Evolutionary conservation across 2,888 invertebrate genomes (phyloP).

Genomic region (Arctia plantaginis): DNA sequence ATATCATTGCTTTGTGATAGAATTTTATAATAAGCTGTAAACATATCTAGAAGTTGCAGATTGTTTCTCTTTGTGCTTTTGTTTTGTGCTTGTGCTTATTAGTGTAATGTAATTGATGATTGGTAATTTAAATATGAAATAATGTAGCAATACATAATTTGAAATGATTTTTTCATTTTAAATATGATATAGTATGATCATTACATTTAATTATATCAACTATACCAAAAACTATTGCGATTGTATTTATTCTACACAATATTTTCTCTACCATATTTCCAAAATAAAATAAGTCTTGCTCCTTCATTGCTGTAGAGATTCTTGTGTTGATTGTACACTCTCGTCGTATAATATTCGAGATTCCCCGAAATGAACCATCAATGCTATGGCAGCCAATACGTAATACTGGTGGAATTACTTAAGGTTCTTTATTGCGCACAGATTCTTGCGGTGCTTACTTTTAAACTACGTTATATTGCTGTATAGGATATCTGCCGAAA

Average conservation of each 20-base stretch:
- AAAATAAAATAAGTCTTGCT: slow-evolving; percentile 1
- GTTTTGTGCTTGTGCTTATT: too few relatives aligned
- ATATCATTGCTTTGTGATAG: not conserved
- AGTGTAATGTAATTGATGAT: too few relatives aligned
- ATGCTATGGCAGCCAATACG: not conserved
- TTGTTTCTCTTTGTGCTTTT: too few relatives aligned
- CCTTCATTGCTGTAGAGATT: not conserved
- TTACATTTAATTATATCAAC: not conserved
- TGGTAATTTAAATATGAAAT: too few relatives aligned
- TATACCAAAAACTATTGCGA: not conserved
- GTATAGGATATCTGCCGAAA: not conserved
- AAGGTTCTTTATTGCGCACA: not conserved
- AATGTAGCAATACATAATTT: too few relatives aligned
- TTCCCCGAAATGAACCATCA: slow-evolving; percentile 8
- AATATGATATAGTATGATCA: not conserved
- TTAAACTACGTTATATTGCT: not conserved
- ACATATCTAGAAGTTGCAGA: not conserved
- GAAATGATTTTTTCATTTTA: not conserved
- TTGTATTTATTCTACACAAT: not conserved
- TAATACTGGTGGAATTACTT: slow-evolving; percentile 2
- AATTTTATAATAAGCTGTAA: not conserved
- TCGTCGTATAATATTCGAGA: slow-evolving; percentile 8
- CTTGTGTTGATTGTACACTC: slow-evolving; percentile 2
- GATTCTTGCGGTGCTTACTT: not conserved
- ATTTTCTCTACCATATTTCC: not conserved